These are phyloP conservation scores for Atethmia centrago DNA, from an alignment of 2,888 invertebrate species.

Conservation along the genomic window DNA sequence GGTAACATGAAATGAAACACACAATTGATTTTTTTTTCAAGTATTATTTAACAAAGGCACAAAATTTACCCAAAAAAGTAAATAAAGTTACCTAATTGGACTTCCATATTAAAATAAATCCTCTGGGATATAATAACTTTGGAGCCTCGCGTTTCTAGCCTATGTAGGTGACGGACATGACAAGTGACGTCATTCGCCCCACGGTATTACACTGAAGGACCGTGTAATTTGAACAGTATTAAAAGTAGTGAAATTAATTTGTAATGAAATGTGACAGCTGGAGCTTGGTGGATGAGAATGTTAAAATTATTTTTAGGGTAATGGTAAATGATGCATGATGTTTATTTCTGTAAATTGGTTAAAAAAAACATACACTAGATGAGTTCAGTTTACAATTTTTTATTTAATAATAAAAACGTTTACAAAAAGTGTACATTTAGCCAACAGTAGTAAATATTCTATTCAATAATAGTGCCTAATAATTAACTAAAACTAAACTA, in stretches of 20 bases:
- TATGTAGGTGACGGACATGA: slow-evolving; percentile 44
- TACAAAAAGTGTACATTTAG: no score
- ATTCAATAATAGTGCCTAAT: no score
- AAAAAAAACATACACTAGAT: no score
- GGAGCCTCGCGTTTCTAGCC: slow-evolving; percentile 26
- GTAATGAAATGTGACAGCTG: slow-evolving; percentile 19
- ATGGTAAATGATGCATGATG: no score
- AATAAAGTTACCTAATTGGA: slow-evolving; percentile 25
- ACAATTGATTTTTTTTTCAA: neutral
- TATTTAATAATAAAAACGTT: no score
- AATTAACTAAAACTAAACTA: no score
- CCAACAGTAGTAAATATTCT: no score
- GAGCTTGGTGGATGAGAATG: neutral
- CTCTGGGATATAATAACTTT: slow-evolving; percentile 33
- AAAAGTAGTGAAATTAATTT: slow-evolving; percentile 38
- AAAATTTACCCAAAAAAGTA: slow-evolving; percentile 5
- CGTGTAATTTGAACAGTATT: slow-evolving; percentile 27
- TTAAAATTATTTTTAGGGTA: neutral
- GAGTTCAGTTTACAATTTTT: no score
- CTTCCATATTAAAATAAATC: slow-evolving; percentile 41
- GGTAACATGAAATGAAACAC: neutral
- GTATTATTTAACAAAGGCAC: neutral
- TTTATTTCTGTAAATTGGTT: no score
- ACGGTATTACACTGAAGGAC: slow-evolving; percentile 7
- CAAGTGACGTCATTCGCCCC: slow-evolving; percentile 53